A percentile compares a stretch with the other conserved stretches of the same genome.
phyloP scores from a whole-genome alignment of 2,888 invertebrate species.

The Cetonia aurata region DNA sequence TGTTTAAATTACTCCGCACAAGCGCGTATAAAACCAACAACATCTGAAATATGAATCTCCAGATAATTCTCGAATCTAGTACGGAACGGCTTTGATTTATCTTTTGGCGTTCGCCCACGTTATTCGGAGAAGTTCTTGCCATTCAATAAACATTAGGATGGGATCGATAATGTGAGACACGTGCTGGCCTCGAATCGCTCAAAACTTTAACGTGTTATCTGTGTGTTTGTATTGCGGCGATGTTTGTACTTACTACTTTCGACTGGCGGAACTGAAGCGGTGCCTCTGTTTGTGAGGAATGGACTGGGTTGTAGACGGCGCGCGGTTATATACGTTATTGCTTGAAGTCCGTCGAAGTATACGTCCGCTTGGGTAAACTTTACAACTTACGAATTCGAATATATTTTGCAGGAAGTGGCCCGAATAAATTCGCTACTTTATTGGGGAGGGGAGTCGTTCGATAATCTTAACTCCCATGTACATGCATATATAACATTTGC shows the following conservation, averaged over 20 bases:
- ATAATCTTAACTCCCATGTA: too few species aligned
- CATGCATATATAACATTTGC: too few species aligned
- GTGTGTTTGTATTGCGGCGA: too few species aligned
- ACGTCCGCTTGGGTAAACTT: too few species aligned
- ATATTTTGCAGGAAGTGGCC: too few species aligned
- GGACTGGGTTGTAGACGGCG: too few species aligned
- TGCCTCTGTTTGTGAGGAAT: too few species aligned
- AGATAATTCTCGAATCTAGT: slow-evolving; percentile 36
- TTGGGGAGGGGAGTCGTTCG: too few species aligned
- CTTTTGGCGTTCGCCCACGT: slow-evolving; percentile 2
- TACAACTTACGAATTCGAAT: too few species aligned
- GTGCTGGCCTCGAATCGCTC: slow-evolving; percentile 4
- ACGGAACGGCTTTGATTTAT: slow-evolving; percentile 25
- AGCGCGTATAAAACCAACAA: not conserved
- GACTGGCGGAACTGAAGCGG: not conserved
- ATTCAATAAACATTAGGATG: slow-evolving; percentile 35
- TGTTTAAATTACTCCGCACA: not conserved
- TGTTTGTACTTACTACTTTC: slow-evolving; percentile 21
- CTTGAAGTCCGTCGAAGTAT: too few species aligned
- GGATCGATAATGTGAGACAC: slow-evolving; percentile 27
- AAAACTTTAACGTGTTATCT: slow-evolving; percentile 9
- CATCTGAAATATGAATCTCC: slow-evolving; percentile 35
- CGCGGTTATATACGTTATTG: too few species aligned
- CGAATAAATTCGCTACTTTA: too few species aligned
- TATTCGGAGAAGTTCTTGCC: not conserved